Percentiles rank a stretch among this genome's conserved stretches.
phyloP scores from a whole-genome alignment of 2,888 invertebrate species.

The Andrena chrysosceles region DNA sequence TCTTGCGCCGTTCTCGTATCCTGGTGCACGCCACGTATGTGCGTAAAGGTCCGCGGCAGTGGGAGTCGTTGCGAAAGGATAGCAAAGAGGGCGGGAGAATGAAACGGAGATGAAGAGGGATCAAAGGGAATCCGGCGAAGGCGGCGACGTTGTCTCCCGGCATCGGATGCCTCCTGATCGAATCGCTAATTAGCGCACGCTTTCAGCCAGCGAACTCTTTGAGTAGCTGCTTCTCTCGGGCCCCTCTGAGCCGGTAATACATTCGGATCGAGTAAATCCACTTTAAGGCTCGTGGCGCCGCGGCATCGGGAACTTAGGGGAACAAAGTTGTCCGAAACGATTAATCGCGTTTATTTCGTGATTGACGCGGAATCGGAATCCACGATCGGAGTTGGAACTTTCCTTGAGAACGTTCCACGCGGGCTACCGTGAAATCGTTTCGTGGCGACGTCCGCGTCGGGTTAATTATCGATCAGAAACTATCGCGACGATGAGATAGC shows the following conservation, averaged over 20 bases:
- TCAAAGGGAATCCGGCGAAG: conserved; percentile 69
- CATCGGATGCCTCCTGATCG: conserved; percentile 71
- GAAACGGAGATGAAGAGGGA: conserved; percentile 67
- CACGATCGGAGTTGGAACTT: conserved; percentile 41
- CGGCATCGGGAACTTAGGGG: conserved; percentile 40
- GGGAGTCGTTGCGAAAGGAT: conserved; percentile 44
- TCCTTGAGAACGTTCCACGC: not conserved
- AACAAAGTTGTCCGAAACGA: conserved; percentile 63
- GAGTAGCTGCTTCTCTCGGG: conserved; percentile 58
- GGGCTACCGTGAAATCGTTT: conserved; percentile 29
- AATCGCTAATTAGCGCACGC: conserved; percentile 72
- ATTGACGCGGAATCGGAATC: conserved; percentile 60
- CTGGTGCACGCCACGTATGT: conserved; percentile 17
- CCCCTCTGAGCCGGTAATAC: conserved; percentile 61
- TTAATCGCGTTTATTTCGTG: conserved; percentile 67
- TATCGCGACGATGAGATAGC: not conserved
- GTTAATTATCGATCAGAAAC: conserved; percentile 36
- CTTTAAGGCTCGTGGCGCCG: conserved; percentile 63
- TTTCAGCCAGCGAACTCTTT: conserved; percentile 67
- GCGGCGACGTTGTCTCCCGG: conserved; percentile 66
- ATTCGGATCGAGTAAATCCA: conserved; percentile 73
- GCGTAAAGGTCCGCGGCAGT: conserved; percentile 3
- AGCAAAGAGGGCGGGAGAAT: conserved; percentile 60
- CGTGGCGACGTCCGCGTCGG: not conserved
- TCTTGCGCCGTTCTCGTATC: conserved; percentile 32